Percentiles rank a stretch among this genome's conserved stretches.
Evolutionary conservation across 2,797 vertebrate species (phyloP).

Genomic region (Chaenodraco wilsoni): DNA sequence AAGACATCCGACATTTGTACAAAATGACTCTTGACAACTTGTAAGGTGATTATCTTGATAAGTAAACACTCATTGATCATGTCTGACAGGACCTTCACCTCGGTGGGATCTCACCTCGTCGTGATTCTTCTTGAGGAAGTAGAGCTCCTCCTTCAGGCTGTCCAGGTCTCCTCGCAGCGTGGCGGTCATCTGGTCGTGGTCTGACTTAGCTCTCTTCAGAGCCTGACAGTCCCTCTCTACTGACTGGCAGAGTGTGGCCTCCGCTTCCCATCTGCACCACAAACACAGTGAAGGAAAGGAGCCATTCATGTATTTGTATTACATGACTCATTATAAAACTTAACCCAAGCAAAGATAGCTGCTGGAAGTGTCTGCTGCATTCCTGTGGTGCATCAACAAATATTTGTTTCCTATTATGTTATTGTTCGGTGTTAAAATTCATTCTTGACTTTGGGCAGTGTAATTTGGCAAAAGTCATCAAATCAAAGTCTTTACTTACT

Average conservation of each 20-base stretch:
- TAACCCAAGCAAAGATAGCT: background rate
- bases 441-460: background rate
- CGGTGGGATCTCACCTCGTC: constrained; percentile 77
- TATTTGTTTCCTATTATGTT: background rate
- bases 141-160: constrained; percentile 86
- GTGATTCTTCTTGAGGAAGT: constrained; percentile 86
- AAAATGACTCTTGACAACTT: constrained; percentile 20
- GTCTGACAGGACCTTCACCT: constrained; percentile 12
- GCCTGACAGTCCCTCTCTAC: constrained; percentile 86
- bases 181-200: constrained; percentile 82
- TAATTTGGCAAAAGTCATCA: background rate
- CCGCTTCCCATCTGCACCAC: constrained; percentile 81
- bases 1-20: constrained; percentile 3
- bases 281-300: background rate
- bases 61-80: constrained; percentile 21
- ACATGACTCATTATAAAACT: background rate
- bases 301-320: background rate
- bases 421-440: background rate
- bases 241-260: constrained; percentile 83
- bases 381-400: background rate
- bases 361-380: background rate
- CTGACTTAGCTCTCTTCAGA: constrained; percentile 83
- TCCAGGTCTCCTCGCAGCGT: constrained; percentile 84
- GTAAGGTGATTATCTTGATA: constrained; percentile 34
- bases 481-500: background rate